Base-by-base conservation (phyloP, 2,113 vertebrate species). In the Prochilodus magdalenae region DNA sequence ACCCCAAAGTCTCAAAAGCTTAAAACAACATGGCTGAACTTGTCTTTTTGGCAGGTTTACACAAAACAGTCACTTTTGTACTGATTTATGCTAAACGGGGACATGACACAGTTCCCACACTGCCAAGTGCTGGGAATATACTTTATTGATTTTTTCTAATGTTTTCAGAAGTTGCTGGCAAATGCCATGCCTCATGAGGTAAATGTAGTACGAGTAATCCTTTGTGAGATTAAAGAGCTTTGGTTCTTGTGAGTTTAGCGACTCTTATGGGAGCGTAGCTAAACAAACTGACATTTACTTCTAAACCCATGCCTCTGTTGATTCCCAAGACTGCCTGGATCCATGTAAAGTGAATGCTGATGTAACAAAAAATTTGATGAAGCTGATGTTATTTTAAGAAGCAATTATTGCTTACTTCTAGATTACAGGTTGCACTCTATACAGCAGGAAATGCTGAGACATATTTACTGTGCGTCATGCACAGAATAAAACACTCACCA, bases 101-200 rank as follows among this genome's bases (percentile, higher is more conserved):
- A 55, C 60, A 75, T 73, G 73, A 44, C 67, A 53, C 66, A 53
- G 77, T 80, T 86, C 77, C 67, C 81, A 83, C 57, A 65, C 29
- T 70, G 66, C 33, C 29, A 71, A 80, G 47, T 62, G 36, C 49
- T 49, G 67, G 81, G 74, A 83, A 77, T 66, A 60, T 27, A 53
- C n/a, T 62, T 70, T 69, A 77, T 73, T 83, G 60, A 80, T 79
- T 44, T 44, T 44, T 44, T 49, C 12, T 49, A 82, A 79, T 82
- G 51, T 83, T 73, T 80, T 73, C 27, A 51, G 33, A 77, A 44
- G 15, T 72, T 24, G 33, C 40, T 60, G 59, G 72, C 59, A 70
- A 79, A 79, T 82, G 69, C 72, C 80, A 83, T 80, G 80, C 66
- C 77, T 63, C 40, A 70, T 82, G 57, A 79, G 70, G 75, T 57